phyloP scores from a whole-genome alignment of 2,113 vertebrate species.

The Hippocampus barbouri region DNA sequence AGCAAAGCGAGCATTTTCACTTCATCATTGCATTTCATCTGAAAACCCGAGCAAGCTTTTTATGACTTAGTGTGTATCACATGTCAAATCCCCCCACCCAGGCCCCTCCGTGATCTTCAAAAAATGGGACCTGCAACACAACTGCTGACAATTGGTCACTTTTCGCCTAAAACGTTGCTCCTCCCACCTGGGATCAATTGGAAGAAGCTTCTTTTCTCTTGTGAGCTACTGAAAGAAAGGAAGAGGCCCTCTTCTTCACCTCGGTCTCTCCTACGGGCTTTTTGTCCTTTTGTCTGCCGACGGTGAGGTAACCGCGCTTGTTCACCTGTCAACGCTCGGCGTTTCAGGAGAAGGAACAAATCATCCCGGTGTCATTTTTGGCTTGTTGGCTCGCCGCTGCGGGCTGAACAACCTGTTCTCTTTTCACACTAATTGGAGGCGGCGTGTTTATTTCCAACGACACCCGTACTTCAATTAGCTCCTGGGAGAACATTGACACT shows the following conservation, averaged over 20 bases:
- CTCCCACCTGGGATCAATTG: background rate
- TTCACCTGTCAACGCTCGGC: constrained; percentile 3
- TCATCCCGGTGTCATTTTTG: background rate
- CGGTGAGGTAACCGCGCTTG: background rate
- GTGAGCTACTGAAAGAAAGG: background rate
- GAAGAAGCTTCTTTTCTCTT: background rate
- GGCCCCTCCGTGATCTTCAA: no score
- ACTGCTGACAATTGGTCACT: no score
- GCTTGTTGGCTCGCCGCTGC: background rate
- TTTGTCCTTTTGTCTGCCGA: background rate
- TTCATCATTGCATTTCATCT: no score
- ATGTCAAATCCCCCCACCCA: no score
- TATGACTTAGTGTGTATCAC: no score
- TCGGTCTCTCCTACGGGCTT: background rate
- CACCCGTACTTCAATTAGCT: constrained; percentile 13
- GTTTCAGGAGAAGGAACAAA: background rate
- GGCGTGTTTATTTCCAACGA: constrained; percentile 11
- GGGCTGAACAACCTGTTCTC: constrained; percentile 22
- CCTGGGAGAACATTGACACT: background rate
- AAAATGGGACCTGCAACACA: no score
- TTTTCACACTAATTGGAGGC: constrained; percentile 28
- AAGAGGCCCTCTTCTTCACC: background rate
- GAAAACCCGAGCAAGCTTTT: no score
- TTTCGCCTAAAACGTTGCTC: background rate
- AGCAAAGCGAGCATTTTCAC: no score